Percentiles rank a stretch among this genome's conserved stretches.
These are phyloP conservation scores for Eupeodes latifasciatus DNA, from an alignment of 2,888 invertebrate genomes.

Conservation along the genomic window DNA sequence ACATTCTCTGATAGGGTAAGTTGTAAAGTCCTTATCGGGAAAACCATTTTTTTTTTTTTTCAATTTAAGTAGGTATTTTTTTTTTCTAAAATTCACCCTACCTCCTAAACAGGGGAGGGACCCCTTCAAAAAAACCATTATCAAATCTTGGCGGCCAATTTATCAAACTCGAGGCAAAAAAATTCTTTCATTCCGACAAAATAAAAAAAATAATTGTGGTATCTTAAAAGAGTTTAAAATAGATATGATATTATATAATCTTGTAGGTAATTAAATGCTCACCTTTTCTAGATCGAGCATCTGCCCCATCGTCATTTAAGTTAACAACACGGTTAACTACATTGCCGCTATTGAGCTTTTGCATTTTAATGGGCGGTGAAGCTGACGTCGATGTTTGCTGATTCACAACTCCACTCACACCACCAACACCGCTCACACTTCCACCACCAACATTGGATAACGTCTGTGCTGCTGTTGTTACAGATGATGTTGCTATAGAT, in stretches of 20 bases:
- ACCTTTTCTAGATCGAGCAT: constrained; percentile 76
- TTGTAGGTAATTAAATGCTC: constrained; percentile 19
- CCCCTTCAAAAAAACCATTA: too few relatives aligned
- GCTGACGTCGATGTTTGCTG: constrained; percentile 71
- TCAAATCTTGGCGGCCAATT: too few relatives aligned
- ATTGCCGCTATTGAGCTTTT: constrained; percentile 81
- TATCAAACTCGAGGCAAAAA: too few relatives aligned
- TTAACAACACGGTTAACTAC: constrained; percentile 77
- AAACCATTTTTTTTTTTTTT: too few relatives aligned
- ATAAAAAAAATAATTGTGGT: too few relatives aligned
- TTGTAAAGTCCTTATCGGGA: too few relatives aligned
- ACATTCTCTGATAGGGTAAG: too few relatives aligned
- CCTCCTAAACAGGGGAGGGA: too few relatives aligned
- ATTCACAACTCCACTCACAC: constrained; percentile 40
- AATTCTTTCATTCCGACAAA: too few relatives aligned
- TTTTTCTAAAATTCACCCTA: too few relatives aligned
- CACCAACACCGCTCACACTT: constrained; percentile 32
- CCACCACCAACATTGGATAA: constrained; percentile 40
- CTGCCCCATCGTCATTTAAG: constrained; percentile 78
- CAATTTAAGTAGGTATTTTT: too few relatives aligned
- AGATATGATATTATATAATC: background rate
- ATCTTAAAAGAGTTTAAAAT: too few relatives aligned
- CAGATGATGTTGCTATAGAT: constrained; percentile 52
- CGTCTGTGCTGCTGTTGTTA: constrained; percentile 42
- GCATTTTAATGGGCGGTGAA: constrained; percentile 83